These are phyloP conservation scores for Parazoanthus swiftii DNA, from an alignment of 92 coral and sea anemone genomes.

Conservation along the genomic window DNA sequence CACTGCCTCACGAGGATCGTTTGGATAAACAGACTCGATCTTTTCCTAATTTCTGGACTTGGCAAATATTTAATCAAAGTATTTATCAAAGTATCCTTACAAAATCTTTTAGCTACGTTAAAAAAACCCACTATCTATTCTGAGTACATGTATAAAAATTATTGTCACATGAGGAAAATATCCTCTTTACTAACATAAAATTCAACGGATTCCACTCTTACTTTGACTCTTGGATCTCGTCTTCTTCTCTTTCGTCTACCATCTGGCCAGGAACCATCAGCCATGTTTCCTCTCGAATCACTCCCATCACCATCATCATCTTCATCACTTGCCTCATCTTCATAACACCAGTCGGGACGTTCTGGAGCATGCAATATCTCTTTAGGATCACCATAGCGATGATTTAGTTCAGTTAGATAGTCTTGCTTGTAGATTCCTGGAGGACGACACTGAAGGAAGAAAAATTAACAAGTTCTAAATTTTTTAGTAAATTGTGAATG, in stretches of 20 bases:
- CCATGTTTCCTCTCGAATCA: conserved; percentile 41
- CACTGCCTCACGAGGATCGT: no score
- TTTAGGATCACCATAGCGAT: conserved; percentile 75
- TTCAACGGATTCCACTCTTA: not conserved
- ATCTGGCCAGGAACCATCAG: conserved; percentile 67
- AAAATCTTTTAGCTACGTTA: no score
- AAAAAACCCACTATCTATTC: no score
- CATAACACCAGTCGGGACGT: conserved; percentile 94
- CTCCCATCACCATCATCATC: conserved; percentile 67
- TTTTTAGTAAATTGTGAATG: not conserved
- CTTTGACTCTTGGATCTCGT: conserved; percentile 63
- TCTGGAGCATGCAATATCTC: conserved; percentile 73
- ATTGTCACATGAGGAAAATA: no score
- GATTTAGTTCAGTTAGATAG: conserved; percentile 75
- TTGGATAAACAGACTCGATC: no score
- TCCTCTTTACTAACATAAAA: no score
- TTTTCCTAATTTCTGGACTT: no score
- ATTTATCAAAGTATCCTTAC: no score
- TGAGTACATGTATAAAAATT: no score
- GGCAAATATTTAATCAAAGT: no score
- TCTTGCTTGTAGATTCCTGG: conserved; percentile 96
- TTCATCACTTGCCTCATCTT: conserved; percentile 79
- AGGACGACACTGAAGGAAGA: conserved; percentile 60
- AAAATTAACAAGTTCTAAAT: not conserved
- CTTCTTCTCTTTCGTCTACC: conserved; percentile 70